These are phyloP conservation scores for Metacarcinus magister DNA, from an alignment of 2,888 invertebrate genomes.

Conservation along the genomic window DNA sequence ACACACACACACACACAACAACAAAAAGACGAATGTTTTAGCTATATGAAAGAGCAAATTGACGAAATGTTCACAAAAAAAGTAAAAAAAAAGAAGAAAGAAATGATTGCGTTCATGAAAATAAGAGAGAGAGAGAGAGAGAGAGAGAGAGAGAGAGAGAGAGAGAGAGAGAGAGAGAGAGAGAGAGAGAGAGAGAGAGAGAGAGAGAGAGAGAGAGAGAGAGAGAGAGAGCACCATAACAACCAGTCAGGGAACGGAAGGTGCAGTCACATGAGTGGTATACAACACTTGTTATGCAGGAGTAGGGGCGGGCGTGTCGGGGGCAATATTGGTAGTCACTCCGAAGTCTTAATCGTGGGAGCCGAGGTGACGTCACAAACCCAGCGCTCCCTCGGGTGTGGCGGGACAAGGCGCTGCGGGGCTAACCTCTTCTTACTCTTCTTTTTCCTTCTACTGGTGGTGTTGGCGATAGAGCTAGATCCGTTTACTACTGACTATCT, in stretches of 20 bases:
- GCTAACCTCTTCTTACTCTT: neutral
- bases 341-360: constrained; percentile 12
- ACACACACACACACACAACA: neutral
- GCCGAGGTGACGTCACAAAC: neutral
- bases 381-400: neutral
- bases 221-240: neutral
- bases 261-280: neutral
- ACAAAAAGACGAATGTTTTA: neutral
- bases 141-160: constrained; percentile 10
- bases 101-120: neutral
- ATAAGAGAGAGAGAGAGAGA: neutral
- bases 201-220: constrained; percentile 50
- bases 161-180: constrained; percentile 12
- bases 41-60: neutral
- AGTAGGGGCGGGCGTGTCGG: neutral
- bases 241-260: neutral
- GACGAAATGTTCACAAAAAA: neutral
- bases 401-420: neutral
- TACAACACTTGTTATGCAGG: neutral
- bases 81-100: neutral
- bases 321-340: neutral
- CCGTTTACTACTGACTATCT: neutral
- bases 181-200: constrained; percentile 55
- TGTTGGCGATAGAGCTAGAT: no score
- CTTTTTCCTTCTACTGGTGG: neutral